phyloP scores from a whole-genome alignment of 2,113 vertebrate species.

The Zosterops hypoxanthus region DNA sequence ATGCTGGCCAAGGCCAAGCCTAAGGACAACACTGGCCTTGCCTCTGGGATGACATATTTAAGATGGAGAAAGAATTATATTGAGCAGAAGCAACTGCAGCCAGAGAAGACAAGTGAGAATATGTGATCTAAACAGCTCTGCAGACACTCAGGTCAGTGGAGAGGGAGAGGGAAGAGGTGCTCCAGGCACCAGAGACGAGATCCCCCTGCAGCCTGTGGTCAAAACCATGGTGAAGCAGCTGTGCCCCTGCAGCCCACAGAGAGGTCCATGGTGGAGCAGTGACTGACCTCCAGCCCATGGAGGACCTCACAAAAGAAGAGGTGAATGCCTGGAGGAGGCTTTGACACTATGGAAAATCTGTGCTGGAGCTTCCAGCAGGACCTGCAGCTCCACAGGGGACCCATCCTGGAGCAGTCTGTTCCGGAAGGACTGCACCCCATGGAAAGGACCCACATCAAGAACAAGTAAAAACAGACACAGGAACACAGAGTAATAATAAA shows the following conservation, averaged over 20 bases:
- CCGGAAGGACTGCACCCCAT: not conserved
- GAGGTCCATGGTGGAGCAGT: not conserved
- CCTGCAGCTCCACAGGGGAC: not conserved
- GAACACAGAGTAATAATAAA: not conserved
- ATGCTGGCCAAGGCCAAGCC: not conserved
- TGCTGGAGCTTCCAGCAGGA: not conserved
- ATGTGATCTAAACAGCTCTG: not conserved
- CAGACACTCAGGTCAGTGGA: not conserved
- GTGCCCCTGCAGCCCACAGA: not conserved
- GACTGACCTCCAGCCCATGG: rapidly evolving
- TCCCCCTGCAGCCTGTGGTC: not conserved
- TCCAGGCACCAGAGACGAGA: not conserved
- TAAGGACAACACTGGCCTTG: not conserved
- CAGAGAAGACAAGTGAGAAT: not conserved
- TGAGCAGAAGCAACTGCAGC: not conserved
- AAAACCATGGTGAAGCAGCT: not conserved
- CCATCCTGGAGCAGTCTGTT: not conserved
- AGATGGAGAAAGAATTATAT: not conserved
- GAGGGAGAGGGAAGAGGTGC: not conserved
- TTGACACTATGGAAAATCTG: not conserved
- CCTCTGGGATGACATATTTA: not conserved
- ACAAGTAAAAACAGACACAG: not conserved
- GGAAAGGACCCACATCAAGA: not conserved
- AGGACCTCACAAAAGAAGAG: not conserved
- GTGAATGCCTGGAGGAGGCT: not conserved